A percentile compares a stretch with the other conserved stretches of the same genome.
Conservation (phyloP, 1,140 invertebrate species). For the Radopholus similis region DNA sequence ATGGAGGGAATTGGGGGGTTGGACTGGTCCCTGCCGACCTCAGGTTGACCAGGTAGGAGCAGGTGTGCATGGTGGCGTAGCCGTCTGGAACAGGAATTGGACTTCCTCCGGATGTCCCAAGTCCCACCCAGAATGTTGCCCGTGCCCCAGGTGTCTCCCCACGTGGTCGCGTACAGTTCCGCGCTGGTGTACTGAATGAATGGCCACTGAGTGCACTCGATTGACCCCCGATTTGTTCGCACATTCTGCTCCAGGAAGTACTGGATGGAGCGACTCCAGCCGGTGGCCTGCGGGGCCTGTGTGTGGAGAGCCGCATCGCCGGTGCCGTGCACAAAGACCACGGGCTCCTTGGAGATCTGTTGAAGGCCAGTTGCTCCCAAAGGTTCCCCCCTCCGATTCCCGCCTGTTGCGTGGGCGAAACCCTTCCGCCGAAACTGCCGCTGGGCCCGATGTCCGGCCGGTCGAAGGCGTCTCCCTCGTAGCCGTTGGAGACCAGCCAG, state of each 20-base stretch:
- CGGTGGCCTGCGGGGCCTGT: conserved; percentile 53
- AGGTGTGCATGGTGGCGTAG: conserved; percentile 53
- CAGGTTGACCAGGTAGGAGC: conserved; percentile 49
- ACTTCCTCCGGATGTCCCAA: background rate
- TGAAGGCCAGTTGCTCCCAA: background rate
- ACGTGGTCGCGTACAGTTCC: conserved; percentile 58
- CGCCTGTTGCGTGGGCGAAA: conserved; percentile 34
- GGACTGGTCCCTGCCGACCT: conserved; percentile 23
- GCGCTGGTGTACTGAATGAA: conserved; percentile 38
- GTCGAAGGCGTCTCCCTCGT: conserved; percentile 54
- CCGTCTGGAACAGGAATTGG: conserved; percentile 15
- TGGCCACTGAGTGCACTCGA: background rate
- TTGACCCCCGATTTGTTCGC: no score
- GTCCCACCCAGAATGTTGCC: conserved; percentile 50
- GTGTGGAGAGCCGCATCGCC: conserved; percentile 59
- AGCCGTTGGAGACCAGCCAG: conserved; percentile 58
- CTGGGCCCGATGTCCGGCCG: conserved; percentile 57
- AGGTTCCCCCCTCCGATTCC: background rate
- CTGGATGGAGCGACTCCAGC: conserved; percentile 55
- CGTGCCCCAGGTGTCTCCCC: conserved; percentile 60
- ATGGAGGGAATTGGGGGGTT: background rate
- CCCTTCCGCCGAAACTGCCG: conserved; percentile 56
- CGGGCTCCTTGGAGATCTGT: conserved; percentile 51
- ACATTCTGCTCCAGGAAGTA: conserved; percentile 59
- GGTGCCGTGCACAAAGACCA: conserved; percentile 53